Percentiles rank a stretch among this genome's conserved stretches.
Evolutionary conservation across 2,113 vertebrate species (phyloP).

Genomic region (Canis aureus): DNA sequence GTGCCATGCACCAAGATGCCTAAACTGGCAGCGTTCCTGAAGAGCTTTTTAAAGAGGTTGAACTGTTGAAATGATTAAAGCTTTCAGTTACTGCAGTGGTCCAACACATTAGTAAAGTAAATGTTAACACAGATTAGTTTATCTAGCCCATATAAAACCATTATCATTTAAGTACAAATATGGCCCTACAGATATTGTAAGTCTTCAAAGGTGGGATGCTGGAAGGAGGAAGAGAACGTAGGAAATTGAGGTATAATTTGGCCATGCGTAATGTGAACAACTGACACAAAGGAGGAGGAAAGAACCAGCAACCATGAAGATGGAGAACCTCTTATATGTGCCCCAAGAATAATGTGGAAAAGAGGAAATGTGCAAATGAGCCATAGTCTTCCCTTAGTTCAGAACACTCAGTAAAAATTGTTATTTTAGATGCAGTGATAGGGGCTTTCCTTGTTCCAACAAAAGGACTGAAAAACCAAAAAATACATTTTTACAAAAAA

Average conservation of each 20-base stretch:
- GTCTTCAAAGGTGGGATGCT: slow-evolving; percentile 7
- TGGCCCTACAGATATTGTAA: background rate
- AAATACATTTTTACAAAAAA: background rate
- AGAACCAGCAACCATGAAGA: background rate
- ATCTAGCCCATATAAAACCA: slow-evolving; percentile 57
- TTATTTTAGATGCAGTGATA: background rate
- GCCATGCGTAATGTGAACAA: background rate
- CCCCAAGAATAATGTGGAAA: background rate
- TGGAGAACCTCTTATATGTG: background rate
- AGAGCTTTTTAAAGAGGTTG: slow-evolving; percentile 60
- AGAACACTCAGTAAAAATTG: background rate
- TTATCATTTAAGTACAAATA: slow-evolving; percentile 61
- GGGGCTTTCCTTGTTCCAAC: background rate
- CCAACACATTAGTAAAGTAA: slow-evolving; percentile 75
- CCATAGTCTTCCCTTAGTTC: background rate
- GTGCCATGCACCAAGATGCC: background rate
- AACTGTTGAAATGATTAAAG: slow-evolving; percentile 70
- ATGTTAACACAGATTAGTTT: slow-evolving; percentile 75
- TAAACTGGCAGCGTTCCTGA: slow-evolving; percentile 62
- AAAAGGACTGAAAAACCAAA: slow-evolving; percentile 44
- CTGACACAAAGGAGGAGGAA: background rate
- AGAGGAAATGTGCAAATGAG: background rate
- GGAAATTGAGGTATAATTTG: background rate
- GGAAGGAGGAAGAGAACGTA: slow-evolving; percentile 13
- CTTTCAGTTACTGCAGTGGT: slow-evolving; percentile 52